Conservation (phyloP, 2,888 invertebrate genomes). For the Diploptera punctata region DNA sequence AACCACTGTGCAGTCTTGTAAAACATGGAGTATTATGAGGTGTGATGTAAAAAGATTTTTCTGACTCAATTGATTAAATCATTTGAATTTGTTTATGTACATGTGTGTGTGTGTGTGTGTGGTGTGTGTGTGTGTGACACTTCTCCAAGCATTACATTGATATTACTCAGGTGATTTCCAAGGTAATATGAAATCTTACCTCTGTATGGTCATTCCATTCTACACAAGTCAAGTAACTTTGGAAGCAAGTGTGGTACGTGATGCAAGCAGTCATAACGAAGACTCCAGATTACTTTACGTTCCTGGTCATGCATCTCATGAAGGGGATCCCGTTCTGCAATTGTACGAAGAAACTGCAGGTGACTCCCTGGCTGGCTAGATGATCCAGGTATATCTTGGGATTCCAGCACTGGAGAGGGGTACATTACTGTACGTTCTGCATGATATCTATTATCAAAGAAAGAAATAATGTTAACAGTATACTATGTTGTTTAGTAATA, state of each 20-base stretch:
- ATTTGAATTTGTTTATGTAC: too few species aligned
- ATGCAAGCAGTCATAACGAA: constrained; percentile 75
- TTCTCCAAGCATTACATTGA: too few species aligned
- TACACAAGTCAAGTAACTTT: constrained; percentile 84
- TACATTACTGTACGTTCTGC: constrained; percentile 75
- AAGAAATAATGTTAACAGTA: too few species aligned
- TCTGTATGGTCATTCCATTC: constrained; percentile 85
- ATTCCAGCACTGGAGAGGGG: constrained; percentile 74
- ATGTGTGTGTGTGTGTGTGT: too few species aligned
- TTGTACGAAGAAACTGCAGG: constrained; percentile 60
- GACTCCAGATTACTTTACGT: constrained; percentile 79
- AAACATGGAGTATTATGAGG: too few species aligned
- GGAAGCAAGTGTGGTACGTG: constrained; percentile 81
- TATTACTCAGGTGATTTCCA: too few species aligned
- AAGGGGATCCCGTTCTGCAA: constrained; percentile 77
- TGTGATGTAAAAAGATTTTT: too few species aligned
- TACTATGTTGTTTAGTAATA: too few species aligned
- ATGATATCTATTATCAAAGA: constrained; percentile 63
- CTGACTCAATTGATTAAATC: too few species aligned
- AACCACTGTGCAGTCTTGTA: too few species aligned
- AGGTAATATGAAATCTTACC: too few species aligned
- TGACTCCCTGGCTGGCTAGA: constrained; percentile 51
- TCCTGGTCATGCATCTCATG: constrained; percentile 92
- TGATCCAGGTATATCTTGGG: constrained; percentile 59
- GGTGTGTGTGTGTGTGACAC: too few species aligned